Evolutionary conservation across 2,888 invertebrate genomes (phyloP).

Genomic region (Thymelicus acteon): DNA sequence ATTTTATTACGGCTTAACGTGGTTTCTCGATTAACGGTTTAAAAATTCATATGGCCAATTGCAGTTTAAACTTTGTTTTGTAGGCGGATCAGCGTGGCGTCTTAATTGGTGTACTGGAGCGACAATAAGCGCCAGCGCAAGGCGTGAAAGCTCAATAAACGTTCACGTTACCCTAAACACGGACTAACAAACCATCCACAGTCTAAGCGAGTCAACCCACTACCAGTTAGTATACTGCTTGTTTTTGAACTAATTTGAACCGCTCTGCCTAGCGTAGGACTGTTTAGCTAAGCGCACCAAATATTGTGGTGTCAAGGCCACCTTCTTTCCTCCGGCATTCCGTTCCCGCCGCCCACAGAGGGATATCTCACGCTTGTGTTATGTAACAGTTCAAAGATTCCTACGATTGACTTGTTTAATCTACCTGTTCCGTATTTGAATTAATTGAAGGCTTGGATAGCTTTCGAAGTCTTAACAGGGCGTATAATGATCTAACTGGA

Average conservation of each 20-base stretch:
- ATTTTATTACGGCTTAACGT: conserved; percentile 34
- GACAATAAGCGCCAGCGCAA: conserved; percentile 69
- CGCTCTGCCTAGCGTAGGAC: conserved; percentile 55
- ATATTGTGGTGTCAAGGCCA: conserved; percentile 83
- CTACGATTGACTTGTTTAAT: conserved; percentile 69
- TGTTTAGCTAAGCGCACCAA: conserved; percentile 71
- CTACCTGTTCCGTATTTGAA: conserved; percentile 49
- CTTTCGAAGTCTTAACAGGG: not conserved
- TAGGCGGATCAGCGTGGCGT: conserved; percentile 50
- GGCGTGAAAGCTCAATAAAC: conserved; percentile 73
- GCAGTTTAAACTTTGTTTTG: conserved; percentile 41
- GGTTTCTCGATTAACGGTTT: conserved; percentile 32
- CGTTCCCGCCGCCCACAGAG: conserved; percentile 78
- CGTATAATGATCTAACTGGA: too few relatives aligned
- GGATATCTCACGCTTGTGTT: conserved; percentile 80
- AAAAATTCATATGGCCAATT: conserved; percentile 25
- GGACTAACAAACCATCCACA: conserved; percentile 49
- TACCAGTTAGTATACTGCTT: conserved; percentile 47
- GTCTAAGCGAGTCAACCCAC: conserved; percentile 46
- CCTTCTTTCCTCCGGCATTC: conserved; percentile 82
- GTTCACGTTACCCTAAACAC: conserved; percentile 56
- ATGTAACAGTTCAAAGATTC: conserved; percentile 75
- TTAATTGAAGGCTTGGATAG: conserved; percentile 4
- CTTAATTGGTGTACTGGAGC: conserved; percentile 70
- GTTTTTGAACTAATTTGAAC: conserved; percentile 43